Percentiles rank a stretch among this genome's conserved stretches.
Conservation (phyloP, 2,113 vertebrate genomes). For the Dermatemys mawii region DNA sequence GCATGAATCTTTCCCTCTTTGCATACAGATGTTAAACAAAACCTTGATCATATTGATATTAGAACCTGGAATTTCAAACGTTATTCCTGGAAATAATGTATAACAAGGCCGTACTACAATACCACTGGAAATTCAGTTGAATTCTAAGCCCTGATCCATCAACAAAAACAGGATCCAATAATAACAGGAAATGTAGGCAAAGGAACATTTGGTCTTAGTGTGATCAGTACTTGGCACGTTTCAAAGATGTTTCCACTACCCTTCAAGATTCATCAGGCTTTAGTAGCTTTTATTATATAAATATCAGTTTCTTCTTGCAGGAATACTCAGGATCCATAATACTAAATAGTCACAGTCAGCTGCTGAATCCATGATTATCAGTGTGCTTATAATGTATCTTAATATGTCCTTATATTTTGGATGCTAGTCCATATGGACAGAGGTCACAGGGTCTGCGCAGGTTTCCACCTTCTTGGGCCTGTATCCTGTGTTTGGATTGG, state of each 20-base stretch:
- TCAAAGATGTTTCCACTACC: background rate
- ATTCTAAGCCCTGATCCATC: background rate
- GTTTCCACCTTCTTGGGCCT: too few species aligned
- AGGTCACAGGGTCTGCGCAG: too few species aligned
- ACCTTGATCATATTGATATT: background rate
- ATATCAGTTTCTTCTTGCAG: background rate
- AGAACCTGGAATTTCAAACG: background rate
- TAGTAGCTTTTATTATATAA: background rate
- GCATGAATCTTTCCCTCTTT: background rate
- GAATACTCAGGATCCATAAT: background rate
- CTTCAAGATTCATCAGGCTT: background rate
- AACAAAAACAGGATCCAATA: background rate
- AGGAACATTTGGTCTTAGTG: background rate
- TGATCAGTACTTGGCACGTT: background rate
- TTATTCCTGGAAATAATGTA: background rate
- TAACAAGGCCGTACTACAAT: background rate
- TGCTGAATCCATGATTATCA: background rate
- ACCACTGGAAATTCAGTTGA: background rate
- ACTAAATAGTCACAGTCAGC: background rate
- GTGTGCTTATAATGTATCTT: background rate
- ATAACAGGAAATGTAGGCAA: background rate
- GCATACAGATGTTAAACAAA: background rate
- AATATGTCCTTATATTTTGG: background rate
- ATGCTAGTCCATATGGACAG: background rate
- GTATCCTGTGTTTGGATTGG: too few species aligned